Conservation (phyloP, 2,113 vertebrate species). For the Tachysurus vachellii region DNA sequence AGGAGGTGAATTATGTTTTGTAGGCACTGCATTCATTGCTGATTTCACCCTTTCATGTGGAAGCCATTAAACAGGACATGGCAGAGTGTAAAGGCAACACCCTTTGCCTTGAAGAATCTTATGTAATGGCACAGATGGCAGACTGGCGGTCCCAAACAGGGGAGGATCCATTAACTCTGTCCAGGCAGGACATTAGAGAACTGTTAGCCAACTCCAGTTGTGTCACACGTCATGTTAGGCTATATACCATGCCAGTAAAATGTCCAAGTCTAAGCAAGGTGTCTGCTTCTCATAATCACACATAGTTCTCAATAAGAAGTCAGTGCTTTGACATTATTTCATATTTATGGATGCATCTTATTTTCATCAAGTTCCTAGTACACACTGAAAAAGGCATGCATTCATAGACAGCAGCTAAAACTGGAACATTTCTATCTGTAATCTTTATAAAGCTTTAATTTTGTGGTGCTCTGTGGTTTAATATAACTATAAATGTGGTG, state of each 20-base stretch:
- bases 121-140: conserved; percentile 28
- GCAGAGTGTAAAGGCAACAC: conserved; percentile 12
- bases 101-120: conserved; percentile 18
- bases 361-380: background rate
- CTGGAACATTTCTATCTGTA: background rate
- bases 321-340: background rate
- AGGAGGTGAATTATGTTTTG: conserved; percentile 10
- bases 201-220: background rate
- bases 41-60: conserved; percentile 7
- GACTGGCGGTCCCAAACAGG: background rate
- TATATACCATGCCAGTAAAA: background rate
- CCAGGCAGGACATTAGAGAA: background rate
- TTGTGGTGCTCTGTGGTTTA: background rate
- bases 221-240: background rate
- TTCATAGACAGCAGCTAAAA: background rate
- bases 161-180: background rate
- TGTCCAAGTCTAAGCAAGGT: background rate
- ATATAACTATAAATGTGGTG: background rate
- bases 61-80: conserved; percentile 5
- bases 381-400: background rate
- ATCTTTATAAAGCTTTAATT: background rate
- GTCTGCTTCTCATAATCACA: conserved; percentile 33
- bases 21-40: background rate
- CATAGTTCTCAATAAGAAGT: background rate
- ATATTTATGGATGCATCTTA: conserved; percentile 5